Evolutionary conservation across 2,113 vertebrate species (phyloP).

Genomic region (Pelecanoides urinatrix): DNA sequence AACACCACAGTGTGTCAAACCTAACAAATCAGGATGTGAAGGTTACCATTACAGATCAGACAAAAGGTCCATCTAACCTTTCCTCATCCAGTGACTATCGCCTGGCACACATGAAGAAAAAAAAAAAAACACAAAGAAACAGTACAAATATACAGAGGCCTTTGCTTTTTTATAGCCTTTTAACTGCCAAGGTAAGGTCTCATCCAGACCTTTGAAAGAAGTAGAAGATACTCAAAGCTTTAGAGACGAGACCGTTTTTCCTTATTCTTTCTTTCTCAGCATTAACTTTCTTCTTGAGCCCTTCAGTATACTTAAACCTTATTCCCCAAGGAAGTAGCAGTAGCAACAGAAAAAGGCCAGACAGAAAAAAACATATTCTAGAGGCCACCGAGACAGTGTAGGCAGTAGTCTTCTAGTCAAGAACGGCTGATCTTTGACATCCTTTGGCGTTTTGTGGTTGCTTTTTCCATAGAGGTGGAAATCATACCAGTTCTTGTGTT

Average conservation of each 20-base stretch:
- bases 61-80: not conserved
- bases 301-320: not conserved
- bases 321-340: not conserved
- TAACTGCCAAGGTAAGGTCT: not conserved
- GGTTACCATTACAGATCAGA: not conserved
- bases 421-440: not conserved
- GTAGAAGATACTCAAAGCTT: not conserved
- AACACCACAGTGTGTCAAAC: not conserved
- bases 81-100: not conserved
- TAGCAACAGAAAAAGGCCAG: not conserved
- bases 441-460: not conserved
- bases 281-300: not conserved
- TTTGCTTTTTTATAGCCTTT: not conserved
- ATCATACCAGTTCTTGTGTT: not conserved
- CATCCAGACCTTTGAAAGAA: not conserved
- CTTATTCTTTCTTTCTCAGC: not conserved
- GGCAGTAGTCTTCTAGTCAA: not conserved
- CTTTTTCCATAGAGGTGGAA: not conserved
- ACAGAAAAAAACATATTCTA: fast-evolving
- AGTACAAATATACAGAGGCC: not conserved
- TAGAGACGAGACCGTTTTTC: not conserved
- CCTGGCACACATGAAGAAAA: not conserved
- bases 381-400: not conserved
- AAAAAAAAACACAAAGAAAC: not conserved
- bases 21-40: not conserved